Conservation (phyloP, 2,113 vertebrate genomes). For the Apteryx owenii region DNA sequence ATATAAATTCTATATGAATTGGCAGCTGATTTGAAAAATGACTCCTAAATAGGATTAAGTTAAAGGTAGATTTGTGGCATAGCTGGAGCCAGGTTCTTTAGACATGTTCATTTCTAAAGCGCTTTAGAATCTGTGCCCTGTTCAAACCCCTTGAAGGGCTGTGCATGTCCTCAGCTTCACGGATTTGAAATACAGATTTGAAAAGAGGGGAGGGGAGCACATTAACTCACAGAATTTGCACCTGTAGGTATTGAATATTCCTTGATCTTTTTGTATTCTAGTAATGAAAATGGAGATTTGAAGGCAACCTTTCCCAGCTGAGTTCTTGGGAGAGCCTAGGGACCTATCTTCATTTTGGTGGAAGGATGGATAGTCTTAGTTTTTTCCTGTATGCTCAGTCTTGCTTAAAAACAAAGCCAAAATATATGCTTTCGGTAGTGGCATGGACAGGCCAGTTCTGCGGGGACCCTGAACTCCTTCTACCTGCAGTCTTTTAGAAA, state of each 20-base stretch:
- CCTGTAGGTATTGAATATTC: background rate
- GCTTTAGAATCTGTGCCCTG: background rate
- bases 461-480: background rate
- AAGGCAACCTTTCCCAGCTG: background rate
- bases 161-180: background rate
- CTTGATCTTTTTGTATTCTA: background rate
- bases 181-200: background rate
- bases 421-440: background rate
- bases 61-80: background rate
- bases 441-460: background rate
- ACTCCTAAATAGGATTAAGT: background rate
- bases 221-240: background rate
- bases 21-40: background rate
- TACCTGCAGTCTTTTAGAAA: fast-evolving
- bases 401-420: background rate
- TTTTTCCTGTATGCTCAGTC: background rate
- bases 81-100: background rate
- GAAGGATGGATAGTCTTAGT: background rate
- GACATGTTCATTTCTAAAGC: background rate
- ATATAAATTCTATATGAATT: background rate
- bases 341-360: background rate
- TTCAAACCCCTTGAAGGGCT: background rate
- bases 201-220: background rate
- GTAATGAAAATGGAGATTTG: background rate
- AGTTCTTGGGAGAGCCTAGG: background rate